These are phyloP conservation scores for Pelobates cultripes DNA, from an alignment of 2,797 vertebrate genomes.

Conservation along the genomic window DNA sequence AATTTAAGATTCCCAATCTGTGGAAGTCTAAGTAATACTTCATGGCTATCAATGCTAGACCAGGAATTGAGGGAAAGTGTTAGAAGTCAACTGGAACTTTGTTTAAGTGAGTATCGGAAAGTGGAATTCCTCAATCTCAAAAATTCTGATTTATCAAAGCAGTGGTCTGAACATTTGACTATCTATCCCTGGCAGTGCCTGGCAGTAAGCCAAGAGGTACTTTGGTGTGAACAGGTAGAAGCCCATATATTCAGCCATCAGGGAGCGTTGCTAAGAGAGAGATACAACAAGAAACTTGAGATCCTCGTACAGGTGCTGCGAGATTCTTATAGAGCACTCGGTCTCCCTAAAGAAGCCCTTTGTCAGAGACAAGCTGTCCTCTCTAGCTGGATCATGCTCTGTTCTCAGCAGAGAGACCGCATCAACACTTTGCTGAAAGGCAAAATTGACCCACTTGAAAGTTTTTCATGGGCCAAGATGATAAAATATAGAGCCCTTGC, in stretches of 20 bases:
- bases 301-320: slow-evolving; percentile 66
- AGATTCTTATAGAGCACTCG: slow-evolving; percentile 31
- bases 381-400: slow-evolving; percentile 70
- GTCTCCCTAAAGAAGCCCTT: background rate
- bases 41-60: slow-evolving; percentile 80
- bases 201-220: slow-evolving; percentile 77
- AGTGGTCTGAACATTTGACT: slow-evolving; percentile 64
- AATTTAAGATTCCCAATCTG: slow-evolving; percentile 68
- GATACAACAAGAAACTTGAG: slow-evolving; percentile 67
- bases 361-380: slow-evolving; percentile 45
- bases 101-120: slow-evolving; percentile 63
- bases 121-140: slow-evolving; percentile 23
- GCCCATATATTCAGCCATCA: slow-evolving; percentile 60
- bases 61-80: slow-evolving; percentile 68
- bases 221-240: slow-evolving; percentile 70
- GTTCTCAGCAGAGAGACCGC: slow-evolving; percentile 74
- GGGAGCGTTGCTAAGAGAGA: slow-evolving; percentile 58
- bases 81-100: slow-evolving; percentile 66
- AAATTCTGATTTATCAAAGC: slow-evolving; percentile 26
- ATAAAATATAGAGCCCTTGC: slow-evolving; percentile 77
- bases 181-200: slow-evolving; percentile 82
- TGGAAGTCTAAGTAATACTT: slow-evolving; percentile 62
- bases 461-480: slow-evolving; percentile 83
- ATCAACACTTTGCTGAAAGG: slow-evolving; percentile 67
- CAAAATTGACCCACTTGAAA: slow-evolving; percentile 63